Base-by-base conservation (phyloP, 2,797 vertebrate species). In the Peromyscus eremicus region DNA sequence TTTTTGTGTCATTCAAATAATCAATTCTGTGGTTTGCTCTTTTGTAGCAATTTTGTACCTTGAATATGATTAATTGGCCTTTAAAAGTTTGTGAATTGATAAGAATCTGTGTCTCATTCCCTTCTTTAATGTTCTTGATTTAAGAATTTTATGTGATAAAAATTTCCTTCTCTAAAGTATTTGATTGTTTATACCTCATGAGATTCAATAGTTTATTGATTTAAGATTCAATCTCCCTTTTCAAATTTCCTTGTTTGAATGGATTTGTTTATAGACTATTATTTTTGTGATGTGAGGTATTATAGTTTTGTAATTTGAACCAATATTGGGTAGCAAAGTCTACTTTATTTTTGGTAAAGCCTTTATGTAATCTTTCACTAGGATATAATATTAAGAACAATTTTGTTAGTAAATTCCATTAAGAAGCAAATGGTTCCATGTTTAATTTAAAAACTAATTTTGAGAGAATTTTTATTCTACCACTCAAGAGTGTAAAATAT, bases 371-470 rank as follows among this genome's bases (percentile, higher is more conserved):
- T 29, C 64, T n/a, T 89, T 89, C 29, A 75, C 4, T 85, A 62
- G 29, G 1, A 57, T 87, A 49, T 34, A 88, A 49, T 79, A 89
- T 52, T 79, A 73, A 90, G 34, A 66, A 87, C 23, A 11, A 85
- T 82, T 89, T 95, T 85, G 40, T 80, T 95, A 81, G 43, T 70
- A 81, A 93, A 66, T 73, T 40, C 16, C 77, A 1, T 77, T 95
- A 77, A 89, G 83, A 60, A 60, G 19, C 16, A 62, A 76, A 43
- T 62, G 27, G 10, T 34, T 25, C 46, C 5, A 79, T 9, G 68
- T 19, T 79, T 80, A 95, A 17, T 83, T 94, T 95, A 62, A 70
- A 34, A 93, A 75, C 79, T 97, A 84, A 84, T 93, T 92, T 89
- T 88, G 71, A 79, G 68, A 71, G 25, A 91, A 88, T 91, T 93